These are phyloP conservation scores for Pogonomyrmex californicus DNA, from an alignment of 1,140 invertebrate species.

Conservation along the genomic window DNA sequence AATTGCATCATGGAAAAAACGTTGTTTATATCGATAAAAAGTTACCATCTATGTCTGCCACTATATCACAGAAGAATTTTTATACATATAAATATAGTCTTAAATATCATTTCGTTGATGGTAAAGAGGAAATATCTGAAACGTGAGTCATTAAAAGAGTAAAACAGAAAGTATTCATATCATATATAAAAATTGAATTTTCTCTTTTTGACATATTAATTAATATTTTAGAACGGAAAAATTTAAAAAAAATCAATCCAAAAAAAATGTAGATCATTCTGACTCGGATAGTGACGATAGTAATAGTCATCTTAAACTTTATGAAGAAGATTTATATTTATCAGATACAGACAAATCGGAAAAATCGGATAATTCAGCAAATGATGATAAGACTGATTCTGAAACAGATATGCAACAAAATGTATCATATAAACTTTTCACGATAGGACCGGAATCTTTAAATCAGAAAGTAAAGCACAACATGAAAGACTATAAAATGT, in stretches of 20 bases:
- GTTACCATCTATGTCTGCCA: constrained; percentile 79
- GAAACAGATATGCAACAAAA: constrained; percentile 61
- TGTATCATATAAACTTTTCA: constrained; percentile 85
- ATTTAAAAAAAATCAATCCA: background rate
- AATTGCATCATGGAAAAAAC: constrained; percentile 81
- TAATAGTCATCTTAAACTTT: background rate
- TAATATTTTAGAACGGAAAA: constrained; percentile 11
- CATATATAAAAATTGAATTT: constrained; percentile 59
- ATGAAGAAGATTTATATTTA: constrained; percentile 16
- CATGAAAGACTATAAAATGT: constrained; percentile 82
- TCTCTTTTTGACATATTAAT: constrained; percentile 52
- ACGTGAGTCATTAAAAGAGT: constrained; percentile 5
- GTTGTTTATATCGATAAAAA: constrained; percentile 86
- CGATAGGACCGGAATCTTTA: constrained; percentile 77
- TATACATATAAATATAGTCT: constrained; percentile 83
- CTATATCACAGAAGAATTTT: constrained; percentile 79
- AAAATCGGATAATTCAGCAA: background rate
- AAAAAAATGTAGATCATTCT: background rate
- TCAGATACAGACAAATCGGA: background rate
- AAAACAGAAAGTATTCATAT: constrained; percentile 12
- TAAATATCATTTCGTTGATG: constrained; percentile 60
- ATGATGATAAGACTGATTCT: background rate
- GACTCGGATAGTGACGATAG: background rate
- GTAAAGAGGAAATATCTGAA: background rate
- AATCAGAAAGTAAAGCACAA: constrained; percentile 78